Conservation (phyloP, 2,113 vertebrate species). For the Xiphophorus maculatus region DNA sequence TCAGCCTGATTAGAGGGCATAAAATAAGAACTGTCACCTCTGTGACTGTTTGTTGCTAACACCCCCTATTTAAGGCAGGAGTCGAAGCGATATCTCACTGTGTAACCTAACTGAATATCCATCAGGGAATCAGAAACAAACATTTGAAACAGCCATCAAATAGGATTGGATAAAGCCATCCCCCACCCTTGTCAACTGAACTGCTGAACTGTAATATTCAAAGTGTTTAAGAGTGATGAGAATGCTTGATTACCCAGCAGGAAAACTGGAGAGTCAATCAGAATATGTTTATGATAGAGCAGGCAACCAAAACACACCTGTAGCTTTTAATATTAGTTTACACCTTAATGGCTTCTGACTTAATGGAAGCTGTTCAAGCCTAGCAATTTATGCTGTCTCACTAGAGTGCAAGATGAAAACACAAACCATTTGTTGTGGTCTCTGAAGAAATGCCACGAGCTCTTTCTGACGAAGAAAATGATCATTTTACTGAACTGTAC, state of each 20-base stretch:
- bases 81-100: neutral
- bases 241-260: slow-evolving; percentile 73
- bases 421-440: slow-evolving; percentile 29
- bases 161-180: slow-evolving; percentile 8
- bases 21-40: slow-evolving; percentile 11
- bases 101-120: slow-evolving; percentile 6
- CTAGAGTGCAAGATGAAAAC: slow-evolving; percentile 44
- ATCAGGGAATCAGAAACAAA: slow-evolving; percentile 33
- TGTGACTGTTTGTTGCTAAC: slow-evolving; percentile 9
- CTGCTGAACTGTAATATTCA: slow-evolving; percentile 43
- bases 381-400: slow-evolving; percentile 39
- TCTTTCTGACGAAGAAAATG: slow-evolving; percentile 28
- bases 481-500: slow-evolving; percentile 15
- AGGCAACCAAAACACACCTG: slow-evolving; percentile 66
- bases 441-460: slow-evolving; percentile 47
- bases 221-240: slow-evolving; percentile 67
- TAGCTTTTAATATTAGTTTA: slow-evolving; percentile 47
- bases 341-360: slow-evolving; percentile 54
- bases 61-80: slow-evolving; percentile 9
- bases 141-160: slow-evolving; percentile 22
- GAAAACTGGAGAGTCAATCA: slow-evolving; percentile 65
- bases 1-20: slow-evolving; percentile 13
- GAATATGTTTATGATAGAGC: slow-evolving; percentile 55
- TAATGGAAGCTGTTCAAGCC: slow-evolving; percentile 41
- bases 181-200: slow-evolving; percentile 12